phyloP scores from a whole-genome alignment of 2,888 invertebrate genomes.

The Incurvaria masculella region DNA sequence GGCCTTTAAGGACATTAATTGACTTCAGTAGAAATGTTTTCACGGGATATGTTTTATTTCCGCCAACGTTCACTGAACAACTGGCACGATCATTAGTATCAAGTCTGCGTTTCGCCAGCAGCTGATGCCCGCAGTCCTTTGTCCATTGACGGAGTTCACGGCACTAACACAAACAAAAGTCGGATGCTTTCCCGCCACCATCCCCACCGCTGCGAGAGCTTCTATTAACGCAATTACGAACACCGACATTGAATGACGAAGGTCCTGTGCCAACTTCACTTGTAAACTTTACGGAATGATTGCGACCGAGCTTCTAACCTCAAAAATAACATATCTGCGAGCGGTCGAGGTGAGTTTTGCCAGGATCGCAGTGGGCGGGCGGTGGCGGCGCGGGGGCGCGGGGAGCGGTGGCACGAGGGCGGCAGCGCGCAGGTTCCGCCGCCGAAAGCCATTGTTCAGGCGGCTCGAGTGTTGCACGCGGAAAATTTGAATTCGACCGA shows the following conservation, averaged over 20 bases:
- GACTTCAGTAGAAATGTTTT: background rate
- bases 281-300: background rate
- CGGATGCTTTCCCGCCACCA: constrained; percentile 12
- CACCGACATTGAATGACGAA: too few relatives aligned
- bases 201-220: background rate
- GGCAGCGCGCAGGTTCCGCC: background rate
- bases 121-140: constrained; percentile 28
- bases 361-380: constrained; percentile 43
- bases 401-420: constrained; percentile 9
- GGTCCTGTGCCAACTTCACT: background rate
- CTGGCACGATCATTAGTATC: too few relatives aligned
- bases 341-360: constrained; percentile 33
- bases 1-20: too few relatives aligned
- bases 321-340: constrained; percentile 25
- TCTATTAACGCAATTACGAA: too few relatives aligned
- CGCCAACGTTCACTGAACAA: too few relatives aligned
- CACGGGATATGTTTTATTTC: too few relatives aligned
- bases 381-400: constrained; percentile 17
- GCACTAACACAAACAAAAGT: constrained; percentile 56
- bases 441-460: background rate
- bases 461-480: background rate
- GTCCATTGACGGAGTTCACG: constrained; percentile 53
- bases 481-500: background rate
- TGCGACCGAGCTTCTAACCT: constrained; percentile 31
- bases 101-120: too few relatives aligned